Conservation (phyloP, 2,113 vertebrate species). For the Asarcornis scutulata region DNA sequence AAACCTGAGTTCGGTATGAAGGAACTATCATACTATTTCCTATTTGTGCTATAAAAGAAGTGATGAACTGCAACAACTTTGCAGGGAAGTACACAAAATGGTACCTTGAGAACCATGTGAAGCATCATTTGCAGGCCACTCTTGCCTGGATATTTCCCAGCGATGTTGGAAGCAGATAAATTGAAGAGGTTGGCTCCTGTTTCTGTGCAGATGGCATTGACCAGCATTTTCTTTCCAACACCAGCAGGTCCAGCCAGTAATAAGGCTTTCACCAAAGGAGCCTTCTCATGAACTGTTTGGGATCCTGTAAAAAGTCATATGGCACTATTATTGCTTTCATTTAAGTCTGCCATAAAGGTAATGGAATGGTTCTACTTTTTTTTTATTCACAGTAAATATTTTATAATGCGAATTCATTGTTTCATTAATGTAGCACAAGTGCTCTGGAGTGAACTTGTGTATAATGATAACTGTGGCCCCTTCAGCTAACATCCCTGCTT, state of each 20-base stretch:
- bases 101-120: conserved; percentile 85
- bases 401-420: neutral
- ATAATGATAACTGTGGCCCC: neutral
- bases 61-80: neutral
- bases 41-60: neutral
- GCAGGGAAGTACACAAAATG: neutral
- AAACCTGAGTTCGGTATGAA: neutral
- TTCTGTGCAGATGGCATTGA: conserved; percentile 86
- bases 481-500: neutral
- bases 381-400: conserved; percentile 4
- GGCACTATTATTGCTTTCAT: conserved; percentile 21
- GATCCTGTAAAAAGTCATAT: conserved; percentile 76
- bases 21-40: neutral
- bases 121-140: conserved; percentile 79
- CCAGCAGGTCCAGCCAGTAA: conserved; percentile 81
- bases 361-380: neutral
- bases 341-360: conserved; percentile 13
- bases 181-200: conserved; percentile 88
- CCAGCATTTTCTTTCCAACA: conserved; percentile 87
- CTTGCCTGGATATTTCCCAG: conserved; percentile 80
- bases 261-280: conserved; percentile 80
- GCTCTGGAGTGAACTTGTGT: neutral
- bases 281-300: conserved; percentile 79
- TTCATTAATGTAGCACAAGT: neutral
- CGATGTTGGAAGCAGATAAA: conserved; percentile 75